phyloP scores from a whole-genome alignment of 2,113 vertebrate genomes.

The Nothoprocta pentlandii region DNA sequence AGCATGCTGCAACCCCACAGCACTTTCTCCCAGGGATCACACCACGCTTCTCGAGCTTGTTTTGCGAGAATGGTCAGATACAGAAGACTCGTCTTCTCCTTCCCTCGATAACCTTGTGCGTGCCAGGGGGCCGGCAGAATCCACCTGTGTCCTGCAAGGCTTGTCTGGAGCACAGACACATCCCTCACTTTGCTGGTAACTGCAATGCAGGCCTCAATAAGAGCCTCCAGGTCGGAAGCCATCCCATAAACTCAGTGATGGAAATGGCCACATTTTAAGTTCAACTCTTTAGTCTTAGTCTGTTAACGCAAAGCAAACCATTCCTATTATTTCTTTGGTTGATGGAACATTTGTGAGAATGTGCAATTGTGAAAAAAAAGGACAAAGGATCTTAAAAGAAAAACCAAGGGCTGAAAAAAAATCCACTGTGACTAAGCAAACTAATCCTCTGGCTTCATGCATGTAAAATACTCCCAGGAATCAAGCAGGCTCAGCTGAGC shows the following conservation, averaged over 20 bases:
- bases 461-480: neutral
- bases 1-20: neutral
- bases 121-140: fast-evolving
- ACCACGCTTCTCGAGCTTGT: neutral
- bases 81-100: neutral
- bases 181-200: neutral
- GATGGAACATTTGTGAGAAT: neutral
- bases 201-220: fast-evolving
- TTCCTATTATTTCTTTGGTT: neutral
- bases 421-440: neutral
- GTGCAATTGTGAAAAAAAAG: neutral
- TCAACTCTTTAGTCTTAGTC: neutral
- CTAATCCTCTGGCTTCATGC: neutral
- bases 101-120: fast-evolving
- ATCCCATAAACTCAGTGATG: neutral
- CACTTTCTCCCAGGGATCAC: neutral
- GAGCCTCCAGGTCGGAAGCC: neutral
- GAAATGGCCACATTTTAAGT: neutral
- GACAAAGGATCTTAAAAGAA: neutral
- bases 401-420: neutral
- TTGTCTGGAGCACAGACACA: fast-evolving
- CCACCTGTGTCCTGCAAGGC: neutral
- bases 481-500: neutral
- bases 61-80: fast-evolving
- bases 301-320: neutral